Evolutionary conservation across 2,888 invertebrate species (phyloP), one percentile per base, ranked within the genome.

Genomic region (Branchellion lobata): DNA sequence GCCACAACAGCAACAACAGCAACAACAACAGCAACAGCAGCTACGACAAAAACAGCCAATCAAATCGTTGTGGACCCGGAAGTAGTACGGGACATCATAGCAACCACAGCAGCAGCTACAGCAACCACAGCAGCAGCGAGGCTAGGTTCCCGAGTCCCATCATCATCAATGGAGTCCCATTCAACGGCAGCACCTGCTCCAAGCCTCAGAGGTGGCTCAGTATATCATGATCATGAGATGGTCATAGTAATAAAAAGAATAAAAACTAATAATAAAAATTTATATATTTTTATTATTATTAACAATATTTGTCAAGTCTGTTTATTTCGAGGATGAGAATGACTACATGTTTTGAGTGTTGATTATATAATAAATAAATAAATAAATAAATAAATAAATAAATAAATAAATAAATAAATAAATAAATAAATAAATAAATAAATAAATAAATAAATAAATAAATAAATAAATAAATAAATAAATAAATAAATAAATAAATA

Each of bases 21-120:
- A 29, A 31, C 31, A 69, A 31, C 31, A 69, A 31, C 31, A 69
- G 31, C 71, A 69, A 33, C 71, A 69, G 31, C 31, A 69, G 31
- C 31, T 33, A 33, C 31, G 34, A 31, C 31, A 69, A 33, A 31
- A 31, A 33, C 31, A 33, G 31, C 31, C 31, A 33, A 5, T 29
- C 65, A 11, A 65, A 65, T 29, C 33, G 34, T 21, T 69, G 34
- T 29, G 33, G 31, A 18, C 34, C 71, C 27, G 71, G 34, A 5
- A 34, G 31, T 31, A 69, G 71, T 69, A 33, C 3, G 2, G 31
- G 5, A 5, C 29, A 18, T 69, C 31, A 69, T 3, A 11, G n/a
- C 71, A 69, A 18, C 61, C 8, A 57, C 61, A 8, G n/a, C 61
- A 57, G 61, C 21, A 24, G 61, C 21, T 57, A n/a, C 21, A 18